Base-by-base conservation (phyloP, 1,140 invertebrate species). In the Sesamia nonagrioides region DNA sequence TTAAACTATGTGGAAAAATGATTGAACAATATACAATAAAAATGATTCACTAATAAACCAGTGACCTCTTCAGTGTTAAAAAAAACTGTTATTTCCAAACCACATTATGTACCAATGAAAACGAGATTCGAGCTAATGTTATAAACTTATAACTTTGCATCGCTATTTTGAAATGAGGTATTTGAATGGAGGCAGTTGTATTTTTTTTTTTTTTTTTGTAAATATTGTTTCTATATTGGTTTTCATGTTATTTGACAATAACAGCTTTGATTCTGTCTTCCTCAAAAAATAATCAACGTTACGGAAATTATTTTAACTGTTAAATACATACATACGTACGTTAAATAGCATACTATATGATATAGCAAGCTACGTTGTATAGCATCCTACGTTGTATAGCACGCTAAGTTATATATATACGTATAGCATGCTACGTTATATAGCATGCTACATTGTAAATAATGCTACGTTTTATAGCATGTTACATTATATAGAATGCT, bases 21-120 rank as follows among this genome's bases (percentile, higher is more conserved):
- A 92, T 94, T 86, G 91, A 94, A 94, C 92, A 94, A 93, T 94
- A 91, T 93, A 94, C 91, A 94, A 92, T 93, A 93, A 93, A 94
- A 94, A 93, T 90, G 90, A 91, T 94, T 94, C 88, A 92, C 91
- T 94, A 93, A 90, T 90, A 93, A 91, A 84, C 84, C 89, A 91
- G 90, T 88, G 90, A 91, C 88, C 89, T 89, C 90, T 85, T 78
- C 68, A 63, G 81, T 75, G 75, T 5, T 74, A 48, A 85, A 56
- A 21, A 80, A 68, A 77, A 66, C 50, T 48, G 27, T 21, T 75
- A 74, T 78, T 63, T 56, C 56, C 75, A 60, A 56, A 77, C 48
- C 54, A 77, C 75, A 71, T 40, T 35, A 35, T 52, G 35, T 33
- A 69, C 76, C 33, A 13, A 61, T n/a, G 45, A n/a, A 40, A 33